These are phyloP conservation scores for Lycopodina hypogea DNA, from an alignment of 37 sponge, comb jelly and placozoan genomes.

Conservation along the genomic window DNA sequence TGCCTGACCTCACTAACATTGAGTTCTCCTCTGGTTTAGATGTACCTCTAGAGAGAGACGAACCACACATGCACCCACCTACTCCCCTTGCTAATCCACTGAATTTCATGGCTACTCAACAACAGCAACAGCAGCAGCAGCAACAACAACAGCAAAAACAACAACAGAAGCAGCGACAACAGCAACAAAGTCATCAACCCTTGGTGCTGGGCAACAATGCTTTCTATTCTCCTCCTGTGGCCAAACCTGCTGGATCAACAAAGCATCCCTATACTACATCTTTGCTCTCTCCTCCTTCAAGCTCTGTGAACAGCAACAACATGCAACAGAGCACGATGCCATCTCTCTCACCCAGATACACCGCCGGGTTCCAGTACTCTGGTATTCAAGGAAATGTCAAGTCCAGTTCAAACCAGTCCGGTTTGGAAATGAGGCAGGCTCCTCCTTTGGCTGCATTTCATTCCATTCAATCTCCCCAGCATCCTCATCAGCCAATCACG, in stretches of 20 bases:
- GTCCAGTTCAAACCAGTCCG: not conserved
- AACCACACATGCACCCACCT: constrained; percentile 23
- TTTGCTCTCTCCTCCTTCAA: constrained; percentile 5
- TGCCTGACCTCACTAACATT: constrained; percentile 78
- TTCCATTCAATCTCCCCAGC: not conserved
- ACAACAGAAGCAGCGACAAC: not conserved
- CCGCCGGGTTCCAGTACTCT: not conserved
- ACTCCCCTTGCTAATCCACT: not conserved
- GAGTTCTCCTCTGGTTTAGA: constrained; percentile 74
- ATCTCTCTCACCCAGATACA: not conserved
- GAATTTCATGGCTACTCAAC: not conserved
- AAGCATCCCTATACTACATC: constrained; percentile 15
- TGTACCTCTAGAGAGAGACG: constrained; percentile 69
- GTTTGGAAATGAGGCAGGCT: constrained; percentile 9
- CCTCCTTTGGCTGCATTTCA: constrained; percentile 8
- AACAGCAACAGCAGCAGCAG: constrained; percentile 24
- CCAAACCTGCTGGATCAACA: constrained; percentile 19
- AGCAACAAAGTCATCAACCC: not conserved
- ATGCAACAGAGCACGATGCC: not conserved
- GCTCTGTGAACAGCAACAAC: not conserved
- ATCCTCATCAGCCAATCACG: not conserved
- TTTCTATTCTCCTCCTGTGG: constrained; percentile 10
- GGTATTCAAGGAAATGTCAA: not conserved
- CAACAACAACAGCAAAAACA: constrained; percentile 4
- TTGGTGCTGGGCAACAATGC: not conserved